A percentile compares a stretch with the other conserved stretches of the same genome.
Evolutionary conservation across 2,113 vertebrate species (phyloP).

Genomic region (Psephotus haematonotus): DNA sequence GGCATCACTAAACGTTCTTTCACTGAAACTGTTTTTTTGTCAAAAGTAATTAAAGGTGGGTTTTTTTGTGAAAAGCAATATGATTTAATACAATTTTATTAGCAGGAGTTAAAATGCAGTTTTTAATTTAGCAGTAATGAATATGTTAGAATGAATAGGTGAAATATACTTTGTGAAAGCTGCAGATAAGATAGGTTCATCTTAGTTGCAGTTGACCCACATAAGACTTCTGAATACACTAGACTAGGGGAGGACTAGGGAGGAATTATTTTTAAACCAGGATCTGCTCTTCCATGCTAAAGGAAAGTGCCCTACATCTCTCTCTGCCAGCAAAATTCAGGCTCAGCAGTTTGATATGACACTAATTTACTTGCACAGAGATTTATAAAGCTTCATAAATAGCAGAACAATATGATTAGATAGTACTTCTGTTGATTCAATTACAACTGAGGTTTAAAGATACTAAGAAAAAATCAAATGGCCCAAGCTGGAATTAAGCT

Average conservation of each 20-base stretch:
- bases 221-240: background rate
- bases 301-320: constrained; percentile 34
- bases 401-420: constrained; percentile 60
- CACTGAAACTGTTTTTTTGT: background rate
- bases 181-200: background rate
- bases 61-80: background rate
- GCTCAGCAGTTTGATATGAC: constrained; percentile 59
- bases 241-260: background rate
- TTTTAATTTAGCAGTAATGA: background rate
- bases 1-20: background rate
- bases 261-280: constrained; percentile 31
- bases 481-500: constrained; percentile 12
- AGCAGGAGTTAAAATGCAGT: background rate
- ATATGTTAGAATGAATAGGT: background rate
- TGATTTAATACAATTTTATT: background rate
- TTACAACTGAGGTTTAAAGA: constrained; percentile 54
- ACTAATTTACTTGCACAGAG: constrained; percentile 64
- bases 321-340: constrained; percentile 61
- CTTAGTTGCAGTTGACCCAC: background rate
- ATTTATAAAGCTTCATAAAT: constrained; percentile 66
- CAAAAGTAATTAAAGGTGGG: fast-evolving
- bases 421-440: constrained; percentile 60
- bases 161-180: background rate
- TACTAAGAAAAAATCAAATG: constrained; percentile 22
- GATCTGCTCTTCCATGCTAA: background rate